phyloP scores from a whole-genome alignment of 2,113 vertebrate genomes.

The Saimiri boliviensis region DNA sequence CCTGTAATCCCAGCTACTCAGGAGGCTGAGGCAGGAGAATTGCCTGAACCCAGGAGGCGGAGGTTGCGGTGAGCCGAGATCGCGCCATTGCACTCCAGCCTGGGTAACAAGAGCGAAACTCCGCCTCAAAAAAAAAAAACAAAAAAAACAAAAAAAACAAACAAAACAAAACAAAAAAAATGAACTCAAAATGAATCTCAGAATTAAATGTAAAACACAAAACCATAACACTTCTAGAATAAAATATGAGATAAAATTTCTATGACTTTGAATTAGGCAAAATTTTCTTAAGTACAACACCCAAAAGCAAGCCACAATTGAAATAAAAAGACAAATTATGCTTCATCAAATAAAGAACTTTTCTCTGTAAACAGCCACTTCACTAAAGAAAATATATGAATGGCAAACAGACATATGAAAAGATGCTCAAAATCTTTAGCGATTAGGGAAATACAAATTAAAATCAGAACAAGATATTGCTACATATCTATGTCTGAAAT shows the following conservation, averaged over 20 bases:
- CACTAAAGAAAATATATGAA: not conserved
- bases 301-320: not conserved
- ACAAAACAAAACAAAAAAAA: no score
- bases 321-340: not conserved
- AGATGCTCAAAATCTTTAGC: not conserved
- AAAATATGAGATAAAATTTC: not conserved
- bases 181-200: not conserved
- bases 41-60: no score
- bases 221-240: not conserved
- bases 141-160: no score
- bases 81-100: no score
- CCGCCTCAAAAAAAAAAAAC: no score
- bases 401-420: not conserved
- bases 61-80: no score
- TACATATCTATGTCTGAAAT: not conserved
- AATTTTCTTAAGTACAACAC: not conserved
- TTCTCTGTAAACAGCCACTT: not conserved
- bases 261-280: not conserved
- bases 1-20: no score
- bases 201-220: not conserved
- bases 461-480: not conserved
- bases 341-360: not conserved
- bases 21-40: no score
- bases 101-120: no score
- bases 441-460: conserved; percentile 1